A percentile compares a stretch with the other conserved stretches of the same genome.
Conservation (phyloP, 1,140 invertebrate genomes). For the Akabosia matsudoensis region DNA sequence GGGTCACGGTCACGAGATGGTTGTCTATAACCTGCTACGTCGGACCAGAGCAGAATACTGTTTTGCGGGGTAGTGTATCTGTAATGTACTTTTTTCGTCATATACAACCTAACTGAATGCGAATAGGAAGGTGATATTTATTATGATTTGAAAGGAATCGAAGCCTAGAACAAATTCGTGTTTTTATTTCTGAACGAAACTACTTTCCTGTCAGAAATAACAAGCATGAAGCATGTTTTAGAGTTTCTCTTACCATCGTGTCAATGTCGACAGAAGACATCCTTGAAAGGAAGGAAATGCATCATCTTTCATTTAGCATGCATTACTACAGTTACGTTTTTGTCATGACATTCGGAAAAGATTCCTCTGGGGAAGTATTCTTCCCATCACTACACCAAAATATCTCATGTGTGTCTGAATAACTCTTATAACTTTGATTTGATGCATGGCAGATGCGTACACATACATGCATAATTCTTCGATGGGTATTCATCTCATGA, state of each 20-base stretch:
- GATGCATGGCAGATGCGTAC: not conserved
- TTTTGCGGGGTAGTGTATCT: too few species aligned
- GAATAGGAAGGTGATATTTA: not conserved
- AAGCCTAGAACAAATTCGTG: not conserved
- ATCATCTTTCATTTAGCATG: conserved; percentile 12
- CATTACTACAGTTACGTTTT: not conserved
- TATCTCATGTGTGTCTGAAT: not conserved
- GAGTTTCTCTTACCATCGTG: not conserved
- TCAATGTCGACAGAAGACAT: not conserved
- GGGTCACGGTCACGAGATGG: too few species aligned
- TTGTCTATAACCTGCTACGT: too few species aligned
- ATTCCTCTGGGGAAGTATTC: not conserved
- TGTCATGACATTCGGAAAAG: not conserved
- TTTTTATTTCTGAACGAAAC: not conserved
- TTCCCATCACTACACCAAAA: not conserved
- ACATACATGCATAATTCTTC: conserved; percentile 12
- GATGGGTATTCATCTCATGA: conserved; percentile 11
- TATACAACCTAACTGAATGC: too few species aligned
- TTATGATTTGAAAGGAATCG: not conserved
- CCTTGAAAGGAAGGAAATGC: not conserved
- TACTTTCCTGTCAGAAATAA: not conserved
- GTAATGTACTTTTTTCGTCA: too few species aligned
- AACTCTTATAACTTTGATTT: not conserved
- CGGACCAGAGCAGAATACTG: too few species aligned
- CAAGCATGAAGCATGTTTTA: not conserved